Percentiles rank a stretch among this genome's conserved stretches.
Evolutionary conservation across 2,797 vertebrate genomes (phyloP).

Genomic region (Alexandromys oeconomus): DNA sequence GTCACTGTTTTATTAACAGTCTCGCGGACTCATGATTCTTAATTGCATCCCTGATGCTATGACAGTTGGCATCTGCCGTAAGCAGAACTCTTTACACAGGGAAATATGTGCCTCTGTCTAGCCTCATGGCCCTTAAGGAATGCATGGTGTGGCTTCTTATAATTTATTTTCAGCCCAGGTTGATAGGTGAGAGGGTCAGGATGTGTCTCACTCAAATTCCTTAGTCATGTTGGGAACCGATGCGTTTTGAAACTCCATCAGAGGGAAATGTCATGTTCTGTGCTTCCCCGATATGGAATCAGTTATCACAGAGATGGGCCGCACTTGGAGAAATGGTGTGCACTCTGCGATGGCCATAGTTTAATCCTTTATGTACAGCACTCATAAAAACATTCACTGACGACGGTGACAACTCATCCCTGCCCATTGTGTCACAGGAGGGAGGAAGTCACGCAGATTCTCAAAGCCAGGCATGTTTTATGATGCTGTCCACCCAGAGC

Average conservation of each 20-base stretch:
- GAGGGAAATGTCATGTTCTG: background rate
- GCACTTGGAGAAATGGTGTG: conserved; percentile 11
- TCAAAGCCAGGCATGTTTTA: background rate
- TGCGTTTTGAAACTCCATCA: background rate
- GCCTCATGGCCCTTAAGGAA: background rate
- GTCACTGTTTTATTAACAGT: conserved; percentile 41
- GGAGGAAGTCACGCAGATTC: background rate
- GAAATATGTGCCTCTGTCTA: background rate
- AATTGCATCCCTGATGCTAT: conserved; percentile 32
- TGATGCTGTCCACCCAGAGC: background rate
- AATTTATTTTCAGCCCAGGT: conserved; percentile 63
- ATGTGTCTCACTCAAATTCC: background rate
- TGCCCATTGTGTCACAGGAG: background rate
- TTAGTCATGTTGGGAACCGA: background rate
- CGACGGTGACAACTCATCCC: background rate
- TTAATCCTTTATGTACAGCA: background rate
- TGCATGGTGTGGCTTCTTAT: conserved; percentile 5
- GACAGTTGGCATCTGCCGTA: conserved; percentile 58
- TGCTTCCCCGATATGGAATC: background rate
- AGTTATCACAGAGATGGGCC: background rate
- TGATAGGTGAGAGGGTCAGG: background rate
- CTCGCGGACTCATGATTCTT: background rate
- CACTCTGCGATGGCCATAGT: background rate
- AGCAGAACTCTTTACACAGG: background rate
- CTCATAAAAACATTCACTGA: background rate